Evolutionary conservation across 2,888 invertebrate species (phyloP), one percentile per base, ranked within the genome.

Genomic region (Chorisops tibialis): DNA sequence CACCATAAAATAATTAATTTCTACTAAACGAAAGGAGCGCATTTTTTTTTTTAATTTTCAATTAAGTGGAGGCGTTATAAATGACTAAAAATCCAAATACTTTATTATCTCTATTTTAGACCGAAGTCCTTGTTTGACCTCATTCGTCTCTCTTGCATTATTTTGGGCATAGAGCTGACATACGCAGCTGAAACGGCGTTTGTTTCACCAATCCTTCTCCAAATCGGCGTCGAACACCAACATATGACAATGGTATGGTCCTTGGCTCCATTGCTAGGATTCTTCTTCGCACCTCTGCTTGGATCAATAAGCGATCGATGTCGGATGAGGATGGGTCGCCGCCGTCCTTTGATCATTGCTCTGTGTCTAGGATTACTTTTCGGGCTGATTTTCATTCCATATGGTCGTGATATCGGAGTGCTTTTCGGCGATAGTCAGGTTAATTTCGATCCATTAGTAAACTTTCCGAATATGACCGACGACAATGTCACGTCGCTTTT

Each of bases 181-280:
- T 86, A 86, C 70, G 83, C 85, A 0, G 85, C 85, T 0, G 86
- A 86, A 73, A 86, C 86, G 1, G 85, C 85, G 1, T 85, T 86
- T 69, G 85, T 86, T 0, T 84, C 83, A n/a, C 86, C 86, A 7
- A 84, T 83, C 45, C 75, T 86, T 4, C 76, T 86, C 2, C 81
- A 82, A 69, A 80, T 85, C 47, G 82, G 86, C 5, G 79, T 86
- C 14, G 81, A 81, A 48, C 83, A 84, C 66, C 75, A 80, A 21
- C 79, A 81, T 65, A 85, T 85, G 83, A 83, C 85, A 16, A 74
- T 79, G 74, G 77, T 79, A 12, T 79, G 79, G 79, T 77, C 77
- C 4, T 45, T 79, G 19, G 78, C 79, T 24, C 79, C 79, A 0
- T 21, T 79, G 16, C 66, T 79, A 16, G 79, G 79, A 1, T 78